phyloP scores from a whole-genome alignment of 2,888 invertebrate genomes.

The Tinea semifulvella region DNA sequence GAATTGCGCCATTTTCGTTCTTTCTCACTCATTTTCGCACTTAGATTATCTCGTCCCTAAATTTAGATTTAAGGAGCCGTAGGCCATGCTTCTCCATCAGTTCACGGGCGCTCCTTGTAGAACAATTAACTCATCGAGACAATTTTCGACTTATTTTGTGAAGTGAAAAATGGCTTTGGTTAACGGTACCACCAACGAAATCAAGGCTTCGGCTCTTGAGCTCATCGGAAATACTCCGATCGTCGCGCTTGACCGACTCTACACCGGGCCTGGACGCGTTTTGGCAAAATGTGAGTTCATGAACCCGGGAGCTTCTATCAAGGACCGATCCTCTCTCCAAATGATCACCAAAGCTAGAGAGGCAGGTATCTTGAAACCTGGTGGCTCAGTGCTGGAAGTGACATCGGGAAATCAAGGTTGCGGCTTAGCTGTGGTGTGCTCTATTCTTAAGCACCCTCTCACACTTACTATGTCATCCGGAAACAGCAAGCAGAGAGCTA shows the following conservation, averaged over 20 bases:
- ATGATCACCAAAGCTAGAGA: conserved; percentile 43
- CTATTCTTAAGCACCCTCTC: conserved; percentile 48
- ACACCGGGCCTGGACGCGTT: conserved; percentile 50
- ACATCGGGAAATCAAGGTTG: conserved; percentile 59
- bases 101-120: conserved; percentile 1
- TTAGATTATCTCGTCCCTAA: conserved; percentile 5
- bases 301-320: conserved; percentile 57
- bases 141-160: neutral
- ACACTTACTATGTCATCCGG: conserved; percentile 54
- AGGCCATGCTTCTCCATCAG: conserved; percentile 8
- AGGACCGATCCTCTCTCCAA: conserved; percentile 48
- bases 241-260: conserved; percentile 50
- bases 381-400: conserved; percentile 43
- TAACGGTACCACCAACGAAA: conserved; percentile 35
- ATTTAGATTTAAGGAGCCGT: conserved; percentile 11
- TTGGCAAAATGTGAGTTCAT: conserved; percentile 58
- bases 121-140: neutral
- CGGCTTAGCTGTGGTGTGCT: conserved; percentile 54
- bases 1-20: conserved; percentile 6
- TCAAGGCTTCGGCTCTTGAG: conserved; percentile 50
- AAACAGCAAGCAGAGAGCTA: conserved; percentile 50
- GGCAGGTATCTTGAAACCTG: conserved; percentile 40
- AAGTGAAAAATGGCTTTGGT: conserved; percentile 24
- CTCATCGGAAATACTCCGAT: conserved; percentile 56
- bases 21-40: conserved; percentile 7